These are phyloP conservation scores for Lepus timidus DNA, from an alignment of 2,113 vertebrate genomes.

Conservation along the genomic window DNA sequence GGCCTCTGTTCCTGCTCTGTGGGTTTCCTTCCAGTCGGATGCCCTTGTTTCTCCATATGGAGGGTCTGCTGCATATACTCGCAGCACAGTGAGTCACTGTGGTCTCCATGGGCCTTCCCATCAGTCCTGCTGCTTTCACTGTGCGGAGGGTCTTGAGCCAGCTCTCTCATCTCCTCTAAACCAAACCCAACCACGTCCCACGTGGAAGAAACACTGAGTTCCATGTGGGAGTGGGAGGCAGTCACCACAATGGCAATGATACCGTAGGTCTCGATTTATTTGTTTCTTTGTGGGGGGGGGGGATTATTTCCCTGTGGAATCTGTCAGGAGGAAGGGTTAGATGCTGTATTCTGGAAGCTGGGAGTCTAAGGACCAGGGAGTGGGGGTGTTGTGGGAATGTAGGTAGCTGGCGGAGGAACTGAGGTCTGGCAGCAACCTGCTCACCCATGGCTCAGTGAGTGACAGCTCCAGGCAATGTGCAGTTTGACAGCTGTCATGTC, in stretches of 20 bases:
- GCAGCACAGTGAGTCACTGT: no score
- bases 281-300: background rate
- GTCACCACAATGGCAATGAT: accelerated
- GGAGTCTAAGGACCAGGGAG: no score
- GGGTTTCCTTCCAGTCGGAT: background rate
- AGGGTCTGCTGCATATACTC: background rate
- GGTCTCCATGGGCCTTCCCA: no score
- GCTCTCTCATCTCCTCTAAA: no score
- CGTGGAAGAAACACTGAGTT: background rate
- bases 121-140: background rate
- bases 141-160: background rate
- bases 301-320: background rate
- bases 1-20: background rate
- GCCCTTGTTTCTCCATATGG: background rate
- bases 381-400: no score
- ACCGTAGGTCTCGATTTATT: background rate
- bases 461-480: no score
- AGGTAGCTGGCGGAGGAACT: no score
- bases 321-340: background rate
- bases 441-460: no score
- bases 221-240: background rate
- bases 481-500: no score
- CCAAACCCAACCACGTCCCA: background rate
- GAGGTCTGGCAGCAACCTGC: no score
- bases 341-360: background rate